These are phyloP conservation scores for Cranoglanis bouderius DNA, from an alignment of 2,113 vertebrate species.

Conservation along the genomic window DNA sequence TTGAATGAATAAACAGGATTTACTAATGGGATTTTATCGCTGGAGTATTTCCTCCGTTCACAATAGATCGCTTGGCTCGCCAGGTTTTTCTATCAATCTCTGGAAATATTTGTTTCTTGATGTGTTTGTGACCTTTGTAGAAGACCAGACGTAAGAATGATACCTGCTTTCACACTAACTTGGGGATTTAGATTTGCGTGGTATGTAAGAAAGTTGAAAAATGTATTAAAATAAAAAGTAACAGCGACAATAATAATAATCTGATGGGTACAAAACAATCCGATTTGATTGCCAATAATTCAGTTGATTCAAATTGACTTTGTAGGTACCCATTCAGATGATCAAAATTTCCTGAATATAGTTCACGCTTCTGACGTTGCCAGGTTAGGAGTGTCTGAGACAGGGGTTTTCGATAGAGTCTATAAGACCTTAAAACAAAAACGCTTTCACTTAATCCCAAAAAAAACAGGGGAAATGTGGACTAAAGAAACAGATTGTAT, in stretches of 20 bases:
- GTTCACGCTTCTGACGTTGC: not conserved
- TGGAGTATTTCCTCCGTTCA: not conserved
- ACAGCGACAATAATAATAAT: not conserved
- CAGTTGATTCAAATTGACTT: not conserved
- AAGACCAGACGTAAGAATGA: not conserved
- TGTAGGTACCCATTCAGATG: not conserved
- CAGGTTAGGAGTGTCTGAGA: too few species aligned
- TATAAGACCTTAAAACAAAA: not conserved
- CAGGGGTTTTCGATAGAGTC: not conserved
- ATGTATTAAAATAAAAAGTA: not conserved
- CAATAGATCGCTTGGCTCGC: not conserved
- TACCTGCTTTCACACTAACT: not conserved
- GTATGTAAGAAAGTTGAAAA: not conserved
- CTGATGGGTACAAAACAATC: not conserved
- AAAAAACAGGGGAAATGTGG: not conserved
- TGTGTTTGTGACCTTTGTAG: not conserved
- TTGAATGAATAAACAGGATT: not conserved
- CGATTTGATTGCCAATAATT: not conserved
- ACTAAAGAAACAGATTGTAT: not conserved
- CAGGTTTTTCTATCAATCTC: not conserved
- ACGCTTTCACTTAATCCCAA: not conserved
- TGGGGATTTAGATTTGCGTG: not conserved
- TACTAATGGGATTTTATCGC: not conserved
- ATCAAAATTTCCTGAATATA: not conserved
- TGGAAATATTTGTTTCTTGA: not conserved